phyloP scores from a whole-genome alignment of 2,888 invertebrate genomes.

The Tachina grossa region DNA sequence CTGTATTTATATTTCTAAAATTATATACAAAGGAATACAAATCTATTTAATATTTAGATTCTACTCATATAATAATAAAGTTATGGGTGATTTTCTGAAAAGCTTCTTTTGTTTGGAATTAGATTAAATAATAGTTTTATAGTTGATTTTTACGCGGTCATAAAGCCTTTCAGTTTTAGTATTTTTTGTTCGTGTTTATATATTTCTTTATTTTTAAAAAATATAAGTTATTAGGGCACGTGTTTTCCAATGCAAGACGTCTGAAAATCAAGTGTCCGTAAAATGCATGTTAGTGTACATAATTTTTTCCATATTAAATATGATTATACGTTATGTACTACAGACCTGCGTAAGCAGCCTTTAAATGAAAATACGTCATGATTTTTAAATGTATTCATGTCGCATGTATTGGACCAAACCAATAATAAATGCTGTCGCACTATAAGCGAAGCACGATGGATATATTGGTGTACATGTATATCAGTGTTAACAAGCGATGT shows the following conservation, averaged over 20 bases:
- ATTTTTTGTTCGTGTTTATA: not conserved
- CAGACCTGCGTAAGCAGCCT: too few species aligned
- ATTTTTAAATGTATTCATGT: too few species aligned
- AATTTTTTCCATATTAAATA: not conserved
- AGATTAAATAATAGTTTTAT: constrained; percentile 30
- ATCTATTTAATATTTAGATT: not conserved
- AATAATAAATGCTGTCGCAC: too few species aligned
- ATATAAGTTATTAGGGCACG: constrained; percentile 69
- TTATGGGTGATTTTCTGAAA: constrained; percentile 16
- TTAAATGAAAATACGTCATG: too few species aligned
- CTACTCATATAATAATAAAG: constrained; percentile 4
- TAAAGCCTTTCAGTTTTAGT: not conserved
- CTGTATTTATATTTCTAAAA: constrained; percentile 13
- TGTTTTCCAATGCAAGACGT: constrained; percentile 35
- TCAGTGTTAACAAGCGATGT: too few species aligned
- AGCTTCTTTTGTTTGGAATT: constrained; percentile 8
- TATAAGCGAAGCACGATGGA: too few species aligned
- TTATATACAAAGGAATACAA: not conserved
- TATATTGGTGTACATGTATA: too few species aligned
- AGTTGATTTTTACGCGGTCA: not conserved
- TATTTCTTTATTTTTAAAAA: constrained; percentile 14
- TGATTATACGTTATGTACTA: too few species aligned
- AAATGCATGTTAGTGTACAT: not conserved
- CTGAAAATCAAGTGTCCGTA: constrained; percentile 30
- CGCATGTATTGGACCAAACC: too few species aligned